Percentiles rank a stretch among this genome's conserved stretches.
These are phyloP conservation scores for Chaetogeoica ovagalla DNA, from an alignment of 2,888 invertebrate species.

Conservation along the genomic window DNA sequence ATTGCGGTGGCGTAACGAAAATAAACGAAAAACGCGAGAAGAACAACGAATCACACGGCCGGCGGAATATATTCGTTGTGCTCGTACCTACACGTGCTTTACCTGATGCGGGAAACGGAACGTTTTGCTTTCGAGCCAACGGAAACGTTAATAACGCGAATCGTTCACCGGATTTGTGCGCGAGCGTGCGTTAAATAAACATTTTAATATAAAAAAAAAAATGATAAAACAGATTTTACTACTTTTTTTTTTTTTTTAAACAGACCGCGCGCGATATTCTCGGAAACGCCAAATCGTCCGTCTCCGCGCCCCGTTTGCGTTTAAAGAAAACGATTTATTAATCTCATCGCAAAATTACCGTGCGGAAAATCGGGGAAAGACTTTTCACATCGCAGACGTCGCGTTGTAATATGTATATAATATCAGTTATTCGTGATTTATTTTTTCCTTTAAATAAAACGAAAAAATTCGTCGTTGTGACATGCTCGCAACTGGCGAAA, in stretches of 20 bases:
- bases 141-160: constrained; percentile 34
- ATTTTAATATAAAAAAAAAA: neutral
- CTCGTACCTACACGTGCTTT: constrained; percentile 3
- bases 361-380: neutral
- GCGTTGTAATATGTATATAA: too few species aligned
- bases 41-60: constrained; percentile 44
- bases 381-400: neutral
- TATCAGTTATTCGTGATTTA: too few species aligned
- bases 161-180: constrained; percentile 8
- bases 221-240: neutral
- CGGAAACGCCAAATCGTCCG: constrained; percentile 12
- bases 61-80: constrained; percentile 10
- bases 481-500: too few species aligned
- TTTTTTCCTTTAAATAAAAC: too few species aligned
- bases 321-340: too few species aligned
- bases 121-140: constrained; percentile 34
- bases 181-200: neutral
- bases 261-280: neutral
- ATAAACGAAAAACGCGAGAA: constrained; percentile 22
- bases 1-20: neutral
- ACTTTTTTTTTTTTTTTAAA: constrained; percentile 24
- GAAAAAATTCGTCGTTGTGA: too few species aligned
- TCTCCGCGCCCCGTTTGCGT: neutral
- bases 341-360: neutral
- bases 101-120: constrained; percentile 43